Evolutionary conservation across 2,113 vertebrate species (phyloP).

Genomic region (Gallinago paraguaiae): DNA sequence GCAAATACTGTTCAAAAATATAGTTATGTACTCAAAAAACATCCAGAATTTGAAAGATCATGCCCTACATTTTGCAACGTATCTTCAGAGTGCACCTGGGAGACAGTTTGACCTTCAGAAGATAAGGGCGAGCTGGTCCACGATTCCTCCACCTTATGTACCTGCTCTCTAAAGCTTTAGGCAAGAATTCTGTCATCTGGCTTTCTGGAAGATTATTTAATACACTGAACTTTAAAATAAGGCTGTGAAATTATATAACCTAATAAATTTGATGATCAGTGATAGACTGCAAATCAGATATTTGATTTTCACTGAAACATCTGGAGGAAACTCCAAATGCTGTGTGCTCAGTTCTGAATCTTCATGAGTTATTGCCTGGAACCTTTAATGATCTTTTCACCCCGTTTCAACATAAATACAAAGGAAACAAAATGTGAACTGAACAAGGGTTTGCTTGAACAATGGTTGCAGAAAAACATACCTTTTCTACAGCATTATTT

Average conservation of each 20-base stretch:
- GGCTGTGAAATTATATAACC: not conserved
- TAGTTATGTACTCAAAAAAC: not conserved
- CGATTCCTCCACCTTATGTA: not conserved
- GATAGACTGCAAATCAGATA: not conserved
- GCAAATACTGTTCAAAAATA: not conserved
- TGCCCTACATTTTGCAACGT: not conserved
- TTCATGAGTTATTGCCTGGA: not conserved
- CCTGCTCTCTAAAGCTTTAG: not conserved
- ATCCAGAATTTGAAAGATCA: not conserved
- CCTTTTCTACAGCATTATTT: not conserved
- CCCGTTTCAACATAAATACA: not conserved
- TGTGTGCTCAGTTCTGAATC: not conserved
- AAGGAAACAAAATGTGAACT: not conserved
- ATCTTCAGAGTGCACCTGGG: not conserved
- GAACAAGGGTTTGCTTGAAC: not conserved
- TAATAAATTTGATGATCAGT: not conserved
- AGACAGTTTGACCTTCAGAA: conserved; percentile 13
- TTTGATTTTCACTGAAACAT: not conserved
- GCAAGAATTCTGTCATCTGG: not conserved
- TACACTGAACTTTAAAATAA: not conserved
- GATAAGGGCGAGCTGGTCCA: not conserved
- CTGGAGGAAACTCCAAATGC: not conserved
- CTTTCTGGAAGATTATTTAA: not conserved
- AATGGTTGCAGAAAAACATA: not conserved
- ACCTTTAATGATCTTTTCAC: not conserved